Conservation (phyloP, 2,888 invertebrate species). For the Aporophyla lueneburgensis region DNA sequence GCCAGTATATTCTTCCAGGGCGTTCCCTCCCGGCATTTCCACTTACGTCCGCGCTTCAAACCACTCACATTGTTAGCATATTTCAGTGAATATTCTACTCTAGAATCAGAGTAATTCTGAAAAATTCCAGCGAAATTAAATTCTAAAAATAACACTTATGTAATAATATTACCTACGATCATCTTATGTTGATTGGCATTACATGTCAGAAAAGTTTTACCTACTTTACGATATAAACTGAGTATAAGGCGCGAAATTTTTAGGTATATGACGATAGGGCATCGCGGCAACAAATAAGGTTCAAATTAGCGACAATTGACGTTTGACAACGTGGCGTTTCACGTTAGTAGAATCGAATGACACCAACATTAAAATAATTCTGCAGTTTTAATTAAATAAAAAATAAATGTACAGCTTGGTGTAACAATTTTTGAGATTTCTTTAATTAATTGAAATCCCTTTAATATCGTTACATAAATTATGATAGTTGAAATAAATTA, state of each 20-base stretch:
- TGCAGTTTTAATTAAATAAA: no score
- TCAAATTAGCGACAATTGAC: neutral
- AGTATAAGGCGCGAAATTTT: no score
- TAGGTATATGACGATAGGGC: neutral
- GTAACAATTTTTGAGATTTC: no score
- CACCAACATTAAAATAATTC: neutral
- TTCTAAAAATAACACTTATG: conserved; percentile 4
- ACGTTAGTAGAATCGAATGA: neutral
- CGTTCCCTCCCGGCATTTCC: conserved; percentile 34
- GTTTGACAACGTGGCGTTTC: no score
- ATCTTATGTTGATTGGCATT: neutral
- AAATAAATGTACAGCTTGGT: no score
- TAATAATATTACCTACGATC: neutral
- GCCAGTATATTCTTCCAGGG: conserved; percentile 18
- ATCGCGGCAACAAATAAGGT: neutral
- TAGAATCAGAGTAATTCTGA: conserved; percentile 8
- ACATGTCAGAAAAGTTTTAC: no score
- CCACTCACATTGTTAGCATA: conserved; percentile 33
- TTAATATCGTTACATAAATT: no score
- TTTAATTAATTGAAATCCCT: no score
- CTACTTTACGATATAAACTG: no score
- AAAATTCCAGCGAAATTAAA: conserved; percentile 19
- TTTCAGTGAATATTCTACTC: conserved; percentile 22
- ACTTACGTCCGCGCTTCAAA: conserved; percentile 31
- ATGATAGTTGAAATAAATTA: no score